A percentile compares a stretch with the other conserved stretches of the same genome.
phyloP scores from a whole-genome alignment of 2,888 invertebrate species.

The Erebia epiphron region DNA sequence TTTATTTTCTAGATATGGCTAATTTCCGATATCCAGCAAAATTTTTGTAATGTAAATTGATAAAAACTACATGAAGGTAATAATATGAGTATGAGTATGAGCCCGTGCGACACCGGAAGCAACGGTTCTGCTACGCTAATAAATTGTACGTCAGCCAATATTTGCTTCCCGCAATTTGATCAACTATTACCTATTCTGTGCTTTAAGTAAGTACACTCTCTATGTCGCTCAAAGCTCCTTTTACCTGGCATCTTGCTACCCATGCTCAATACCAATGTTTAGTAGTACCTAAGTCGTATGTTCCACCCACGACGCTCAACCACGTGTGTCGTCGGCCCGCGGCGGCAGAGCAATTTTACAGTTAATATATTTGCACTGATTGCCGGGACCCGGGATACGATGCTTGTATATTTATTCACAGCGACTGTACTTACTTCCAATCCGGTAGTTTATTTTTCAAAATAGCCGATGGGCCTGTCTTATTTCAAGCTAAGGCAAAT shows the following conservation, averaged over 20 bases:
- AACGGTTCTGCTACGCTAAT: no score
- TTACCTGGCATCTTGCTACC: background rate
- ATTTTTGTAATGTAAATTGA: no score
- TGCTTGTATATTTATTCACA: constrained; percentile 58
- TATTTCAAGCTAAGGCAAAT: background rate
- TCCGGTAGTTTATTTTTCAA: constrained; percentile 41
- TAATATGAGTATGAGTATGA: no score
- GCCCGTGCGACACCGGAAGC: no score
- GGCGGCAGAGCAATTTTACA: constrained; percentile 70
- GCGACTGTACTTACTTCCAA: constrained; percentile 51
- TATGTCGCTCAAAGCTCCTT: no score
- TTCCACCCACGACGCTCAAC: constrained; percentile 37
- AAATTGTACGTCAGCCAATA: no score
- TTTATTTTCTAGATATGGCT: no score
- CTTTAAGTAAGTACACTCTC: no score
- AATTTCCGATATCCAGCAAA: no score
- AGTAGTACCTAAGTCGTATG: constrained; percentile 14
- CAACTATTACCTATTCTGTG: no score
- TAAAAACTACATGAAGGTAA: no score
- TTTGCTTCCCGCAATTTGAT: no score
- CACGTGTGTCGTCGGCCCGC: constrained; percentile 44
- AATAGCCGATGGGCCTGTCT: background rate
- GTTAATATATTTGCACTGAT: constrained; percentile 77
- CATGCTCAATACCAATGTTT: background rate
- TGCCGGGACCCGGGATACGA: constrained; percentile 62